Base-by-base conservation (phyloP, 2,888 invertebrate genomes). In the Athrips mouffetella region DNA sequence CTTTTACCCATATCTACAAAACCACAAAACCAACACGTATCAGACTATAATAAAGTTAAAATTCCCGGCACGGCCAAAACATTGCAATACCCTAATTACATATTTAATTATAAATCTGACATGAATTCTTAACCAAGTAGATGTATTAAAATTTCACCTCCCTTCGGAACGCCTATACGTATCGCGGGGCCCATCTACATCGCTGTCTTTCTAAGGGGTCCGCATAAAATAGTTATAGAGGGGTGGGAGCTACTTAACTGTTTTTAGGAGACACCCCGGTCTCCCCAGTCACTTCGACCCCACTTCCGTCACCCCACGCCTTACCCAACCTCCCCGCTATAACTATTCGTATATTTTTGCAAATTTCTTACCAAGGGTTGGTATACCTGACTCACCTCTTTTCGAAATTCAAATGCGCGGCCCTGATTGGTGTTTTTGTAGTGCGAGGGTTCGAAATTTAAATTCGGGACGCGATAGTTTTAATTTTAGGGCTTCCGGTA, bases 171-270 rank as follows among this genome's bases (percentile, higher is more conserved):
- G 79, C 78, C 76, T 79, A 77, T 74, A 67, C 72, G 75, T 74
- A 79, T 81, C 83, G 83, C 78, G 80, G 75, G 75, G 78, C 83
- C 83, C 82, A 81, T 84, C 85, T 80, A 81, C 71, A 78, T 80
- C 71, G 80, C 81, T 83, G 86, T 88, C 87, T 88, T 88, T 87
- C 83, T 81, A 83, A 86, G 86, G 87, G 87, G 86, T 85, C 87
- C 82, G 73, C 85, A 87, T 88, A 88, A 88, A 88, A 87, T 88
- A 88, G 87, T 88, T 87, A 87, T 85, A 81, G 80, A 80, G 82
- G 76, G 78, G 70, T 75, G 83, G 81, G 77, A 80, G 86, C 87
- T 87, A 87, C 87, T 88, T 87, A 86, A 84, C 86, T 85, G 87
- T 88, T 88, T 88, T 88, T 87, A 87, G 87, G 86, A 84, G 86